Conservation (phyloP, 2,888 invertebrate genomes). For the Camptogramma bilineatum region DNA sequence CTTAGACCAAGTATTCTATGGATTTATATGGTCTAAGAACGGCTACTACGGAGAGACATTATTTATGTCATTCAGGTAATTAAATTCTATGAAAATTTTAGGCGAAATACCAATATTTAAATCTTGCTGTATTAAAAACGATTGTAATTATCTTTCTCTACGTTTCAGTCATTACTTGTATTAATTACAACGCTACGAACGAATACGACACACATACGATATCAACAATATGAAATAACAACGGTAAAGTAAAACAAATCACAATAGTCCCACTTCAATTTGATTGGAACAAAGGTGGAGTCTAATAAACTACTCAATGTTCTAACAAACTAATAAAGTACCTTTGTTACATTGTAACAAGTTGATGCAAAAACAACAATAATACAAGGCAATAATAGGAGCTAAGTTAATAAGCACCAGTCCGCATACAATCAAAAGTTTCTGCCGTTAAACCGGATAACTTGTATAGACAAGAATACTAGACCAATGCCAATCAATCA, state of each 20-base stretch:
- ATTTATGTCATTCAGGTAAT: too few relatives aligned
- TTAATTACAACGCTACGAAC: background rate
- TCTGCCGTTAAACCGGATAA: conserved; percentile 18
- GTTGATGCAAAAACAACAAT: conserved; percentile 30
- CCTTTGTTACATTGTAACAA: conserved; percentile 22
- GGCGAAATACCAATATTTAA: too few relatives aligned
- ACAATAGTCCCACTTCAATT: background rate
- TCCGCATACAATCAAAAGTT: conserved; percentile 33
- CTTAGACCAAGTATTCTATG: too few relatives aligned
- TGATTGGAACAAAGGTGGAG: background rate
- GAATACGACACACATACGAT: background rate
- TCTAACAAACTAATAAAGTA: conserved; percentile 21
- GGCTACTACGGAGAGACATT: too few relatives aligned
- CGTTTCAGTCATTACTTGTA: too few relatives aligned
- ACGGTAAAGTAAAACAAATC: background rate
- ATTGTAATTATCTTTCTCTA: too few relatives aligned
- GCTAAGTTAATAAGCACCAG: conserved; percentile 25
- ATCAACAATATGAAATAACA: background rate
- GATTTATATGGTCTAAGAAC: too few relatives aligned
- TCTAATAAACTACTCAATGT: conserved; percentile 16
- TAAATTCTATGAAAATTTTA: too few relatives aligned
- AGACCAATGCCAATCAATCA: conserved; percentile 15
- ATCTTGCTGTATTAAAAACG: too few relatives aligned
- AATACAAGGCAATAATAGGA: conserved; percentile 26
- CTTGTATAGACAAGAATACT: conserved; percentile 10